Base-by-base conservation (phyloP, 2,888 invertebrate genomes). In the Yponomeuta malinellus region DNA sequence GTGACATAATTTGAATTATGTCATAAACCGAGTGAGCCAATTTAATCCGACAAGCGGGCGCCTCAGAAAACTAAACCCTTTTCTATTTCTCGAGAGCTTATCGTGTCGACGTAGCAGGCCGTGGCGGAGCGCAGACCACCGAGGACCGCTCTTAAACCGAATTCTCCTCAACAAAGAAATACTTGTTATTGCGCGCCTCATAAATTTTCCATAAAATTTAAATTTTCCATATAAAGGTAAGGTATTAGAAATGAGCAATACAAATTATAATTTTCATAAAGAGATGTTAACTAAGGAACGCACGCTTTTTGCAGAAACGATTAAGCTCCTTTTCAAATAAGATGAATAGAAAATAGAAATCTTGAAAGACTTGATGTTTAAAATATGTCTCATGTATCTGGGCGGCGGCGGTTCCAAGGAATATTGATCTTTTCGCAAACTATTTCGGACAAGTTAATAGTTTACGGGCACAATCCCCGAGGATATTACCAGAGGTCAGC, bases 71-170 rank as follows among this genome's bases (percentile, higher is more conserved):
- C 77, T 79, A 81, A 86, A 87, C 83, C 83, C 84, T 83, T 87
- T 88, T 86, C 83, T 85, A 86, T 87, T 87, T 83, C 83, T 83
- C 78, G 75, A 81, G 81, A 76, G 78, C 81, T 86, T 84, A 85
- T 84, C 82, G 74, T 73, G 70, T 71, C 73, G 72, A 69, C 71
- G 69, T 69, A 71, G 74, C 74, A 73, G 72, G 23, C 73, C 72
- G 74, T 71, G 73, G 72, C 68, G 67, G 15, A 72, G 69, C 68
- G 70, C 37, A 69, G 63, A 37, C 69, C 71, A 63, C 72, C 66
- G 64, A 52, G 59, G 69, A 69, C 71, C 63, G 59, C 63, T 64
- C 63, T 71, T 70, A 71, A 71, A 66, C 43, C 52, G 59, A 48
- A 59, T 4, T 67, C 37, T 63, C 59, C 48, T 65, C 71, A 31